Base-by-base conservation (phyloP, 2,888 invertebrate genomes). In the Orthonevra nobilis region DNA sequence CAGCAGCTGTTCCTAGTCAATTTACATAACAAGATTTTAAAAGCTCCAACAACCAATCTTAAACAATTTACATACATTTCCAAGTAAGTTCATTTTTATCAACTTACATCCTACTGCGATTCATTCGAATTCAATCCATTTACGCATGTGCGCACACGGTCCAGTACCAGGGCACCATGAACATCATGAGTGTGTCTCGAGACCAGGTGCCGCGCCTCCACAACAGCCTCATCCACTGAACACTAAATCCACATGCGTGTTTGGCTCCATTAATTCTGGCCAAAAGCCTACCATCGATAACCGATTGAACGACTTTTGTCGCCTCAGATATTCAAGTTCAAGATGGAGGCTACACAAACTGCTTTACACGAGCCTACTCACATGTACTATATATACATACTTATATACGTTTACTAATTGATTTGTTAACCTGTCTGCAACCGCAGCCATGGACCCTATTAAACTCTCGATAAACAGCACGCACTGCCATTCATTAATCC, bases 381-480 rank as follows among this genome's bases (percentile, higher is more conserved):
- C 52, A 68, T 60, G n/a, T n/a, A n/a, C n/a, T n/a, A n/a, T n/a
- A n/a, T n/a, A n/a, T n/a, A n/a, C n/a, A n/a, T n/a, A n/a, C n/a
- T n/a, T n/a, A n/a, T n/a, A n/a, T 12, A 28, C 26, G 60, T 17
- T 52, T 19, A 40, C 58, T 70, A 77, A 77, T 77, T 77, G 77
- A 77, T 77, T 77, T 60, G 77, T 54, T 70, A 64, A 70, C 70
- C 56, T 52, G 77, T 63, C 61, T 75, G 50, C 17, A 48, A 19
- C 19, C 56, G 48, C 20, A 69, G 52, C 46, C 63, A 20, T 66
- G 52, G 70, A 63, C 52, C 54, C 46, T 54, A 19, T 54, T 32
- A 48, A 61, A 66, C 54, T 75, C 63, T 69, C 32, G 77, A 77
- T 77, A 64, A 70, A 46, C 64, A 38, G 32, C 77, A 77, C 77